Evolutionary conservation across 2,113 vertebrate species (phyloP), one percentile per base, ranked within the genome.

Genomic region (Odontophorus gujanensis): DNA sequence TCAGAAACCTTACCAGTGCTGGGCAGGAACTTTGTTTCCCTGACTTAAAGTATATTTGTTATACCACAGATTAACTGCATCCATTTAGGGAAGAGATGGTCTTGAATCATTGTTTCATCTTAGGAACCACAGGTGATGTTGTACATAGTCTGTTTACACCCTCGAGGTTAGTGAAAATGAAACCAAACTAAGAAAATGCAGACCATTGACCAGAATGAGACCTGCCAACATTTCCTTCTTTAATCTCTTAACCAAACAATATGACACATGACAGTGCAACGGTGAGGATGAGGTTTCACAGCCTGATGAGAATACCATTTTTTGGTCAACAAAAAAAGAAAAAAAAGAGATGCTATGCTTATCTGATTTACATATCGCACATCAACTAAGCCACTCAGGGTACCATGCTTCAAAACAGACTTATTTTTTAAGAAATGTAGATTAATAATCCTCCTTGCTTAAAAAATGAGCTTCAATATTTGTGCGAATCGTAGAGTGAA

Each of bases 391-490:
- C 43, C 61, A 77, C 89, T 67, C 66, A 82, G 95, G 86, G 85
- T 89, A 93, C 81, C 84, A 77, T 68, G 80, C 85, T 91, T 94
- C 91, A 92, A 93, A 96, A 90, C 26, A 16, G 89, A 94, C 86
- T 95, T 96, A 96, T 90, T 92, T 97, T 95, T 92, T 92, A 96
- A 97, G 97, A 98, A 97, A 96, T 96, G 95, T 97, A 97, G 96
- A 98, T 98, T 97, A 97, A 98, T 97, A 98, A 97, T 96, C 84
- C 95, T 93, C 93, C 95, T 97, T 97, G 96, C 96, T 97, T 98
- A 98, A 98, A 97, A 97, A 98, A 98, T 97, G 96, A 97, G 97
- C 97, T 98, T 97, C 97, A 96, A 98, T 98, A 98, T 98, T 98
- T 98, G 97, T 98, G 97, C 43, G 95, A 97, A 98, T 97, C 96